These are phyloP conservation scores for Rhabditoides inermis DNA, from an alignment of 2,888 invertebrate species.

Conservation along the genomic window DNA sequence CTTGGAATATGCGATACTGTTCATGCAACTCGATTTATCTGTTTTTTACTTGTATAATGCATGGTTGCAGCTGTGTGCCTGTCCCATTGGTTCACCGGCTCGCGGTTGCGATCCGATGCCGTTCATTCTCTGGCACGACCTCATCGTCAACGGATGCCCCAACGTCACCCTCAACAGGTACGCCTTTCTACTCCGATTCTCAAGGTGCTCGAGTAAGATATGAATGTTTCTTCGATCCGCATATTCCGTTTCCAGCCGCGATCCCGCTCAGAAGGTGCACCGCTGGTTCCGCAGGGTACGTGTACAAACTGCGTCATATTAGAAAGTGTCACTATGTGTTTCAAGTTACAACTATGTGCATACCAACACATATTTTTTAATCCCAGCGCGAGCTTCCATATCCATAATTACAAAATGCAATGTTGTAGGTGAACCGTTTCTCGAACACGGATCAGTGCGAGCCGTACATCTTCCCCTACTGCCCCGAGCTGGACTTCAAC, in stretches of 20 bases:
- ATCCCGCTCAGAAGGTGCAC: constrained; percentile 51
- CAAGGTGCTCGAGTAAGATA: too few relatives aligned
- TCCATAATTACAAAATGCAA: too few relatives aligned
- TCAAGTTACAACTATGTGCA: too few relatives aligned
- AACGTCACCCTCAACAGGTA: constrained; percentile 49
- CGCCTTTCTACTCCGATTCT: too few relatives aligned
- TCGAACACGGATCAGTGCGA: constrained; percentile 52
- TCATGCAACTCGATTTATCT: too few relatives aligned
- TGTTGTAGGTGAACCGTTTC: constrained; percentile 49
- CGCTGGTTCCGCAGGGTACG: constrained; percentile 50
- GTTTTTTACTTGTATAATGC: not conserved
- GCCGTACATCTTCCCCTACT: constrained; percentile 51
- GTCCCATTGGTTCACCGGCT: constrained; percentile 51
- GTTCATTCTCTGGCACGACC: constrained; percentile 51
- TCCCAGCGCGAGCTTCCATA: too few relatives aligned
- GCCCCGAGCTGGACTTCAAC: constrained; percentile 51
- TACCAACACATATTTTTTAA: too few relatives aligned
- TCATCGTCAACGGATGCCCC: constrained; percentile 51
- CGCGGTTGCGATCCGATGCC: constrained; percentile 45
- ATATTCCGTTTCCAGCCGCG: too few relatives aligned
- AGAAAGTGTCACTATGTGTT: too few relatives aligned
- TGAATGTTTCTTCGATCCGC: too few relatives aligned
- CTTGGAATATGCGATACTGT: too few relatives aligned
- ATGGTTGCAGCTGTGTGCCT: constrained; percentile 45
- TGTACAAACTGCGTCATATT: too few relatives aligned